These are phyloP conservation scores for Coracopsis vasa DNA, from an alignment of 2,113 vertebrate species.

Conservation along the genomic window DNA sequence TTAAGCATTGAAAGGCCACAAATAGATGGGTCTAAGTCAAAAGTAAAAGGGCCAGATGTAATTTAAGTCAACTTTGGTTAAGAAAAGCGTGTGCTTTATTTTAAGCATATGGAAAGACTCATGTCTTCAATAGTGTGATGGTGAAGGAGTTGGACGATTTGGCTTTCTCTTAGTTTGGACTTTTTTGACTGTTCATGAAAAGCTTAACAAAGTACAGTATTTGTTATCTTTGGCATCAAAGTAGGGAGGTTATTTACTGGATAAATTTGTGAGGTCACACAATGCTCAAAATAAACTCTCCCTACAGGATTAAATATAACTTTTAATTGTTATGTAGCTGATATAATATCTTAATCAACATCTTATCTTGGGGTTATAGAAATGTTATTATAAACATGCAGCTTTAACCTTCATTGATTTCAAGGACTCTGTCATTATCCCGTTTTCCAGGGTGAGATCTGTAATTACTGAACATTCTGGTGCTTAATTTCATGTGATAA, in stretches of 20 bases:
- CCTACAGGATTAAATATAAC: constrained; percentile 47
- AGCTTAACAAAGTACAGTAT: background rate
- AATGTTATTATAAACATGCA: constrained; percentile 58
- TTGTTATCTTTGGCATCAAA: background rate
- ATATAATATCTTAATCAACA: constrained; percentile 71
- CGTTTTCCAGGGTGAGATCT: constrained; percentile 72
- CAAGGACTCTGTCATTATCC: constrained; percentile 80
- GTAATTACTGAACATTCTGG: constrained; percentile 70
- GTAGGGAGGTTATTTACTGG: background rate
- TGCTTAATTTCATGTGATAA: constrained; percentile 69
- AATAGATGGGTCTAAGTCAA: background rate
- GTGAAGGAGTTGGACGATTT: background rate
- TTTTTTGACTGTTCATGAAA: background rate
- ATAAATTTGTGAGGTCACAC: constrained; percentile 10
- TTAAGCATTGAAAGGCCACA: background rate
- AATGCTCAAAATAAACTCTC: constrained; percentile 58
- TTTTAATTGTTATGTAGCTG: constrained; percentile 66
- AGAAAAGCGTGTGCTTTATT: background rate
- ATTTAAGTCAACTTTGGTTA: background rate
- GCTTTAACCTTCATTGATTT: constrained; percentile 79
- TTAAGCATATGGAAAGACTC: background rate
- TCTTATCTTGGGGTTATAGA: constrained; percentile 46
- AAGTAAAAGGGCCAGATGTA: background rate
- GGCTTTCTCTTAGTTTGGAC: background rate
- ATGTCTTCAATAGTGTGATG: background rate